Evolutionary conservation across 2,797 vertebrate genomes (phyloP), one percentile per base, ranked within the genome.

Genomic region (Silurus lanzhouensis): DNA sequence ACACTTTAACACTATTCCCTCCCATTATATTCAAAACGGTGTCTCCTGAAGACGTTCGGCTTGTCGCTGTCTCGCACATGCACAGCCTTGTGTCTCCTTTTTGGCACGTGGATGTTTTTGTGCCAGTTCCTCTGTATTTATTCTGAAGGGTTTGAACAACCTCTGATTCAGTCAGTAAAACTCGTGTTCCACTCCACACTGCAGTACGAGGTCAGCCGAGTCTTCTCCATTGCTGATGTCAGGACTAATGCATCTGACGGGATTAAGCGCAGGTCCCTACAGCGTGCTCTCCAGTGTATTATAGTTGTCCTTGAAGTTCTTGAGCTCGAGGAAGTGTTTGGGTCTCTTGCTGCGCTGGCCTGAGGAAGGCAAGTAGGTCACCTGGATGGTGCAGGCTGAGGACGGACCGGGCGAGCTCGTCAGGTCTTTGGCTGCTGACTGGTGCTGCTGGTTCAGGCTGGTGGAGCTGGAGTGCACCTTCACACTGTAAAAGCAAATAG

Each of bases 301-400:
- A 91, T 99, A 99, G 92, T 99, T 99, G 93, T 99, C 98, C 91
- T 99, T 99, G 88, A 99, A 98, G 93, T 96, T 99, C 93, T 99
- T 99, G 85, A 99, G 94, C 92, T 99, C 98, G 84, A 99, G 93
- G 90, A 99, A 97, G 92, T 97, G 95, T 89, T 98, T 97, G 91
- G 97, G 95, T 84, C 96, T 96, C 93, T 98, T 99, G 94, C 96
- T 98, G 92, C 96, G 96, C 93, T 97, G 97, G 91, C 92, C 96
- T 79, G 95, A 94, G 64, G 96, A 94, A 8, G 96, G 96, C 66
- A 99, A 95, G 94, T 98, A 97, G 82, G 96, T 97, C 91, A 96
- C 97, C 88, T 98, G 97, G 92, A 97, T 97, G 88, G 96, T 96
- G 67, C 96, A 95, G 61, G 93, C 92, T 3, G 93, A 91, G n/a